Conservation (phyloP, 2,888 invertebrate species). For the Drosophila siamana region DNA sequence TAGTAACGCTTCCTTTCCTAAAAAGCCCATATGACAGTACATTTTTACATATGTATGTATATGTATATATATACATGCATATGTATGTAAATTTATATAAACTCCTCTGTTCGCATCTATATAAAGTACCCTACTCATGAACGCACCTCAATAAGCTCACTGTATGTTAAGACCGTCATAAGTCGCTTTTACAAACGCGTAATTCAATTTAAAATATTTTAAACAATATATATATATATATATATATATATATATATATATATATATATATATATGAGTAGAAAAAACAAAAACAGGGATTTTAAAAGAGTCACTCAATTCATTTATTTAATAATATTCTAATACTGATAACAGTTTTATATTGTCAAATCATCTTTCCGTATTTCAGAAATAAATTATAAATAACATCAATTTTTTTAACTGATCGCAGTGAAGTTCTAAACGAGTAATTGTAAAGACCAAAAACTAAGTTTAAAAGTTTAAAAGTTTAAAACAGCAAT, state of each 20-base stretch:
- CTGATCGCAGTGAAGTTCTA: slow-evolving; percentile 41
- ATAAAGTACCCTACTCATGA: not conserved
- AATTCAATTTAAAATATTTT: too few species aligned
- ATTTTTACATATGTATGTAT: slow-evolving; percentile 5
- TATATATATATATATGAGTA: not conserved
- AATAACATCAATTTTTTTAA: slow-evolving; percentile 56
- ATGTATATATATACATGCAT: not conserved
- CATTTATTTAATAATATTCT: slow-evolving; percentile 1
- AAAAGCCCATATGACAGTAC: not conserved
- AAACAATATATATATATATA: not conserved
- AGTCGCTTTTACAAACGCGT: not conserved
- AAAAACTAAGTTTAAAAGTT: not conserved
- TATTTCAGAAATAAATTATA: slow-evolving; percentile 62
- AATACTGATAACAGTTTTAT: slow-evolving; percentile 31
- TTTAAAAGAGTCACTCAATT: slow-evolving; percentile 13
- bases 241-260: not conserved
- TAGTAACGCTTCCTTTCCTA: slow-evolving; percentile 25
- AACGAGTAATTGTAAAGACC: slow-evolving; percentile 34
- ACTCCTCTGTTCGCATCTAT: not conserved
- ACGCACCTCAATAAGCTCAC: not conserved
- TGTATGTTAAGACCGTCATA: not conserved
- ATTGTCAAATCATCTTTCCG: slow-evolving; percentile 42
- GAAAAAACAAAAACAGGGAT: not conserved
- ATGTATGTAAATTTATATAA: not conserved
- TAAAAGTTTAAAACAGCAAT: not conserved